Base-by-base conservation (phyloP, 2,888 invertebrate species). In the Strigamia maritima region DNA sequence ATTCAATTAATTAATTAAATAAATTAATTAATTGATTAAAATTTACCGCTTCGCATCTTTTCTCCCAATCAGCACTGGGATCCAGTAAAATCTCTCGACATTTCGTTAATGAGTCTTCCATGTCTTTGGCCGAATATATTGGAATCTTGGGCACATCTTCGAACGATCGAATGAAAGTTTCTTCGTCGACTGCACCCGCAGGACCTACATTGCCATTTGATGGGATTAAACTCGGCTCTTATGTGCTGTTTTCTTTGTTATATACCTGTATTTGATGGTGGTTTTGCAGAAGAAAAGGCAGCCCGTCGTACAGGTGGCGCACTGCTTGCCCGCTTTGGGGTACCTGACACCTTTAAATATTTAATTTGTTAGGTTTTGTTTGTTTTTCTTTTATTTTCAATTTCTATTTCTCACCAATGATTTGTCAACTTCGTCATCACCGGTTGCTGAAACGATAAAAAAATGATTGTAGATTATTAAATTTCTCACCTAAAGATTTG, bases 31-130 rank as follows among this genome's bases (percentile, higher is more conserved):
- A 28, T 2, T 1, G 8, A 26, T 24, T 26, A 26, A 4, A 12
- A 70, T 19, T 70, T 86, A 96, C 94, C 82, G 93, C 92, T 80
- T 97, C 97, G n/a, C 93, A 91, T 80, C 98, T 88, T 86, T 94
- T 95, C 87, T 95, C 96, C 98, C 98, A 98, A 85, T 96, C 95
- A 83, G 92, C 92, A 83, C 89, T 91, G 70, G 92, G 88, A 87
- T 97, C 94, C 1, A 92, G 91, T 79, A 98, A 90, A 60, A 90
- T 89, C 2, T 91, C 91, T 83, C 91, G 90, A 77, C 94, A 90
- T 83, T 90, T 90, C 44, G 91, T 90, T 85, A 95, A 90, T 80
- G 92, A 89, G 82, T 95, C 95, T 83, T 93, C 92, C 75, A 97
- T 89, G 81, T 97, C 97, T 81, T 93, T 89, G 14, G 90, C 89